Conservation (phyloP, 1,140 invertebrate genomes). For the Limonius californicus region DNA sequence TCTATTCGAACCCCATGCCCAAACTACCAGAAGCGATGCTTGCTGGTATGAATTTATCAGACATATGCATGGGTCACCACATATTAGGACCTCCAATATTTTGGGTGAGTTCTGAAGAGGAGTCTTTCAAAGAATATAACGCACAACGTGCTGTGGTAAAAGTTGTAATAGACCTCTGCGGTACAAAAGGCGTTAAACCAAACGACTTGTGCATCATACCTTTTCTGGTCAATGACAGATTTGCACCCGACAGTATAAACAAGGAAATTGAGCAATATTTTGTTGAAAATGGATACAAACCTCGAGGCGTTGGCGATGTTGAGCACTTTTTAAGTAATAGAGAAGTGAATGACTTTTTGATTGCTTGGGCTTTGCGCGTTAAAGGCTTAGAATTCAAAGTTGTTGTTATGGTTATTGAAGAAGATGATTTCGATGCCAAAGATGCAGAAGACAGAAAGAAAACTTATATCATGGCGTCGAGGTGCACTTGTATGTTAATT, state of each 20-base stretch:
- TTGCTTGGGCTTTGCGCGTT: constrained; percentile 43
- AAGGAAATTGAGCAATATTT: constrained; percentile 38
- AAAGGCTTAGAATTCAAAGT: constrained; percentile 47
- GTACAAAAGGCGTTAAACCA: constrained; percentile 45
- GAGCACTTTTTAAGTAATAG: constrained; percentile 39
- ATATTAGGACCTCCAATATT: constrained; percentile 42
- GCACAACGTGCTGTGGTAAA: constrained; percentile 28
- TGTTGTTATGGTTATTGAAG: constrained; percentile 44
- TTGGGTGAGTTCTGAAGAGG: constrained; percentile 36
- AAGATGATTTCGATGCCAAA: constrained; percentile 42
- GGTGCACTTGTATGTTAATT: constrained; percentile 44
- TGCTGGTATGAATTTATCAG: constrained; percentile 33
- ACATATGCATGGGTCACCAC: constrained; percentile 38
- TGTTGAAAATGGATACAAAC: constrained; percentile 42
- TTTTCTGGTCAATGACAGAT: constrained; percentile 37
- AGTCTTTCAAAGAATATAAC: too few relatives aligned
- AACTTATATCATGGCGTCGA: constrained; percentile 45
- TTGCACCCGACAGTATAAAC: constrained; percentile 38
- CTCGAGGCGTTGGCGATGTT: constrained; percentile 38
- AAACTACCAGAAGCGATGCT: constrained; percentile 24
- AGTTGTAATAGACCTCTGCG: constrained; percentile 43
- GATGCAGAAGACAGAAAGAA: constrained; percentile 43
- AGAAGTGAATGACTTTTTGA: constrained; percentile 41
- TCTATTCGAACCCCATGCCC: constrained; percentile 40
- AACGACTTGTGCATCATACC: constrained; percentile 45